Percentiles rank a stretch among this genome's conserved stretches.
Evolutionary conservation across 2,888 invertebrate genomes (phyloP).

Genomic region (Erebia epiphron): DNA sequence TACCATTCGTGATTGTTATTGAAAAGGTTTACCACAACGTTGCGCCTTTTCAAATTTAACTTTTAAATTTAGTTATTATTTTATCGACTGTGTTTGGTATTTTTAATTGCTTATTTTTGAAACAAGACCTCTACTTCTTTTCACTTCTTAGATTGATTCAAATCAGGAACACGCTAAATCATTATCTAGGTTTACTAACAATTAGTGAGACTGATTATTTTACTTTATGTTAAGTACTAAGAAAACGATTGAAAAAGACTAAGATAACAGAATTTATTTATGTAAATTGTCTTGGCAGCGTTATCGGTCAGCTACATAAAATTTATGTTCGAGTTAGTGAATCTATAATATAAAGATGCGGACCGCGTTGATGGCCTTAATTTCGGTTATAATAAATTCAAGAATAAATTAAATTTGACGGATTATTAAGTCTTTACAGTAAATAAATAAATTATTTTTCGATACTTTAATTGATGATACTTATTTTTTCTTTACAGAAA

Average conservation of each 20-base stretch:
- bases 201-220: neutral
- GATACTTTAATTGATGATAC: neutral
- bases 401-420: neutral
- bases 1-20: neutral
- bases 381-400: neutral
- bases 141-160: no score
- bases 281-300: constrained; percentile 10
- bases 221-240: neutral
- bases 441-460: neutral
- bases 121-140: no score
- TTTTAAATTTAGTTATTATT: neutral
- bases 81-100: neutral
- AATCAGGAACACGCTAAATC: no score
- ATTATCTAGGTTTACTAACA: neutral
- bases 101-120: neutral
- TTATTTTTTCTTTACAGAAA: constrained; percentile 62
- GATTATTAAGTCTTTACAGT: neutral
- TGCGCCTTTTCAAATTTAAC: neutral
- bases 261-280: constrained; percentile 10
- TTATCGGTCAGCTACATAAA: constrained; percentile 5
- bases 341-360: constrained; percentile 5
- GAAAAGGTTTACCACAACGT: neutral
- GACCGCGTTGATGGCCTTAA: constrained; percentile 1
- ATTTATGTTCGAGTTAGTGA: constrained; percentile 3
- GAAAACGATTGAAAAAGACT: neutral